phyloP scores from a whole-genome alignment of 2,113 vertebrate genomes.

The Hassar affinis region DNA sequence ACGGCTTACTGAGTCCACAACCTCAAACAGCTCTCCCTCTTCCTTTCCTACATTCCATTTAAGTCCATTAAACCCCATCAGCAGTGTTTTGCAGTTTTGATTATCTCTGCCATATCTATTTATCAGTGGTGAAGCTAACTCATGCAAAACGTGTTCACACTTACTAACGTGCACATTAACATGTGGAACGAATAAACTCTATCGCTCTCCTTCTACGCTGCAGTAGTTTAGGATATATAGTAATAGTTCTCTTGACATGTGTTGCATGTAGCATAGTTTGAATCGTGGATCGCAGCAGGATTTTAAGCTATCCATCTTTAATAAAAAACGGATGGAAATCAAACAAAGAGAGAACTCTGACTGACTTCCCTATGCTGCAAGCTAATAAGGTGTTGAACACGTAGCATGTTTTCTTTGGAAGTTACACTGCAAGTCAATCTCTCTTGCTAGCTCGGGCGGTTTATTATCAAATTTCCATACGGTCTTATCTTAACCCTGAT shows the following conservation, averaged over 20 bases:
- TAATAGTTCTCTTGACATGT: conserved; percentile 1
- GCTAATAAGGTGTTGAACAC: conserved; percentile 10
- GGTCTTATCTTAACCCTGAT: background rate
- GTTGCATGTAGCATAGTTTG: conserved; percentile 11
- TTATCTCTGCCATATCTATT: conserved; percentile 56
- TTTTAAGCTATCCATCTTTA: conserved; percentile 8
- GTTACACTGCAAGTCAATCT: background rate
- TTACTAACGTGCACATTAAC: conserved; percentile 24
- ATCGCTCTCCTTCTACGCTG: conserved; percentile 54
- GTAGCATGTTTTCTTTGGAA: conserved; percentile 18
- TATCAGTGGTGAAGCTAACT: conserved; percentile 58
- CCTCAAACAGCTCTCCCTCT: conserved; percentile 42
- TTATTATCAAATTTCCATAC: background rate
- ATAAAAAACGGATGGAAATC: conserved; percentile 5
- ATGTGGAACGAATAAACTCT: conserved; percentile 56
- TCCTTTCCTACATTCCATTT: conserved; percentile 52
- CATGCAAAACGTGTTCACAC: conserved; percentile 42
- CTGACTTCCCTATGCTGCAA: background rate
- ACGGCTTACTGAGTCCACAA: conserved; percentile 24
- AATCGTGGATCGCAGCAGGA: background rate
- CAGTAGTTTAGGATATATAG: conserved; percentile 51
- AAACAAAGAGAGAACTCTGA: background rate
- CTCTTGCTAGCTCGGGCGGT: background rate
- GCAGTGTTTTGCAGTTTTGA: conserved; percentile 60
- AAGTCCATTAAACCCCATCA: conserved; percentile 52